Conservation (phyloP, 2,113 vertebrate genomes). For the Gambusia holbrooki region DNA sequence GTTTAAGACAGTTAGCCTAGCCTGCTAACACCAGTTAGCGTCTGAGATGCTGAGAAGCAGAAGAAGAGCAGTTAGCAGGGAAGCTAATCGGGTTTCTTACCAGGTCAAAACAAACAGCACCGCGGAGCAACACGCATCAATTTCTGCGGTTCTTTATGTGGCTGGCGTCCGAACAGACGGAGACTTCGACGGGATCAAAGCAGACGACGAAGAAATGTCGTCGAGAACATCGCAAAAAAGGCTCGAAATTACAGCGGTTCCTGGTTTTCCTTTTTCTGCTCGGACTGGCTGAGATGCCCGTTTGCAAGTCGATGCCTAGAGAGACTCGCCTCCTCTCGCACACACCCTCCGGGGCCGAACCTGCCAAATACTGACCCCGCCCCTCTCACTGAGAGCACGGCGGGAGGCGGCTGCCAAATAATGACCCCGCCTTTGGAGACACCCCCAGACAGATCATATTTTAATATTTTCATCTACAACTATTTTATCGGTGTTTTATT, state of each 20-base stretch:
- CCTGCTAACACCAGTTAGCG: slow-evolving; percentile 50
- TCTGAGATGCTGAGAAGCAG: slow-evolving; percentile 51
- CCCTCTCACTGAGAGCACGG: slow-evolving; percentile 22
- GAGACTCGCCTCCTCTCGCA: slow-evolving; percentile 42
- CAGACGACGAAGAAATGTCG: slow-evolving; percentile 28
- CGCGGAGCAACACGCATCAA: slow-evolving; percentile 66
- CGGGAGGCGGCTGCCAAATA: slow-evolving; percentile 66
- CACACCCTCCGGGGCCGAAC: slow-evolving; percentile 70
- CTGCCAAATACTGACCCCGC: slow-evolving; percentile 78
- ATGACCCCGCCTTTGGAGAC: slow-evolving; percentile 41
- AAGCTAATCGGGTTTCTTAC: slow-evolving; percentile 75
- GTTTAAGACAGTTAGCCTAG: slow-evolving; percentile 44
- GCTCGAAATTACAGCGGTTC: slow-evolving; percentile 52
- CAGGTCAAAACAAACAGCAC: slow-evolving; percentile 78
- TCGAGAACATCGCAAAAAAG: slow-evolving; percentile 63
- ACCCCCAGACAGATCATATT: background rate
- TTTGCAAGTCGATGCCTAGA: slow-evolving; percentile 67
- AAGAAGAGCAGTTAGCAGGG: slow-evolving; percentile 51
- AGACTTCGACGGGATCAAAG: slow-evolving; percentile 48
- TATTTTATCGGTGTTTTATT: background rate
- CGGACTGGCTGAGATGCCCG: slow-evolving; percentile 62
- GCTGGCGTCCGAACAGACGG: slow-evolving; percentile 41
- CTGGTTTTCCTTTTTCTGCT: slow-evolving; percentile 44
- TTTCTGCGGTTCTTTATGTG: slow-evolving; percentile 45
- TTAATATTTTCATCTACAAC: background rate